Evolutionary conservation across 2,113 vertebrate species (phyloP), one percentile per base, ranked within the genome.

Genomic region (Cygnus atratus): DNA sequence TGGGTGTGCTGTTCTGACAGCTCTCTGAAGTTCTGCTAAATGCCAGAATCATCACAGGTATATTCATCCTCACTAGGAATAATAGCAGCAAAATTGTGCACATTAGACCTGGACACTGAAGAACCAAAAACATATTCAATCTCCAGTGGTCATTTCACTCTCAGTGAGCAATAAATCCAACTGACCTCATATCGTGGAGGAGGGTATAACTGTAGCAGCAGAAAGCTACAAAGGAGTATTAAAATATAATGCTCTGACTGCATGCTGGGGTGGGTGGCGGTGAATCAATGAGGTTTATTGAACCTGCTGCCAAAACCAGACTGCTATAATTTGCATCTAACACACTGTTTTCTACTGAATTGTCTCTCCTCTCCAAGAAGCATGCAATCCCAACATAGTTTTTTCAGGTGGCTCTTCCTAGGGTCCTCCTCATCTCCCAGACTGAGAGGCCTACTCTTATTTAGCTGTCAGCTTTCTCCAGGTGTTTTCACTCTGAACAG

Each of bases 151-250:
- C 41, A 43, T 81, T 78, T 84, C 75, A 41, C 31, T 83, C 59
- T 66, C 63, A 58, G 39, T 52, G 59, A 92, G 79, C 72, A 88
- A 39, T 71, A 87, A 78, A 78, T 87, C 46, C 46, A 84, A 29
- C 46, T 74, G 65, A 86, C 52, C 57, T 91, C 22, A 11, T 35
- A 57, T 33, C 31, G 22, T 84, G 31, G 37, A 50, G 35, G 22
- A 31, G 63, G 17, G 5, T 66, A 62, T 66, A 73, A 54, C 41
- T 58, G 71, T 48, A 58, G 20, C 63, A 50, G 77, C 63, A 77
- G 31, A 33, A 44, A 75, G 71, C 39, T 83, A 66, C 35, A 61
- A 73, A 48, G 31, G 4, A 74, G 7, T 20, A 81, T 43, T 63
- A 76, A 92, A 88, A 77, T 13, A 62, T 0, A 75, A 20, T 24